Evolutionary conservation across 1,140 invertebrate genomes (phyloP), one percentile per base, ranked within the genome.

Genomic region (Heterodera schachtii): DNA sequence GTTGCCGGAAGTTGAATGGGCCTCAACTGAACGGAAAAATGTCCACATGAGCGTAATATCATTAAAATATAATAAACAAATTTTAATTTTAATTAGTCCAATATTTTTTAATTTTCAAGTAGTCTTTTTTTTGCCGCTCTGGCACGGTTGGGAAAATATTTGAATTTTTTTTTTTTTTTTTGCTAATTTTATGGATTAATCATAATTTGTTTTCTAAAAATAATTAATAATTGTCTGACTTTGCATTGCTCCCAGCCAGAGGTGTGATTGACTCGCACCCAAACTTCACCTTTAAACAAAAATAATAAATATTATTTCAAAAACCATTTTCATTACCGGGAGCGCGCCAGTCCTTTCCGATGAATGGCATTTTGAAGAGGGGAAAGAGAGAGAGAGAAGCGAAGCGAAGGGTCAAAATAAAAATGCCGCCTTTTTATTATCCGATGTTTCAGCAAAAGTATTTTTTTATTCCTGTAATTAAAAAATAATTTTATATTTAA

Each of bases 171-270:
- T n/a, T n/a, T n/a, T n/a, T n/a, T n/a, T n/a, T n/a, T n/a, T n/a
- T n/a, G n/a, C n/a, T n/a, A n/a, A n/a, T n/a, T n/a, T n/a, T n/a
- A n/a, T n/a, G n/a, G n/a, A n/a, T n/a, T n/a, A n/a, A n/a, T n/a
- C n/a, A n/a, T n/a, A n/a, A n/a, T n/a, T n/a, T n/a, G 49, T 52
- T 52, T 52, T 6, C 47, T 8, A 52, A 52, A 52, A 52, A 31
- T 31, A 31, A 31, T 31, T 52, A 52, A 52, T 52, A 16, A 52
- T 16, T 52, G 13, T 11, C 6, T 64, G 13, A 64, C 57, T 92
- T 97, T 97, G 90, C 95, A 94, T 91, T 95, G 94, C 91, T 97
- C 95, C 95, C 95, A 97, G 64, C 86, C 86, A 79, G 96, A 95
- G 91, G 86, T 90, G 80, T 96, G 95, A 84, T 95, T 93, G 52